Evolutionary conservation across 2,113 vertebrate species (phyloP).

Genomic region (Cichladusa arquata): DNA sequence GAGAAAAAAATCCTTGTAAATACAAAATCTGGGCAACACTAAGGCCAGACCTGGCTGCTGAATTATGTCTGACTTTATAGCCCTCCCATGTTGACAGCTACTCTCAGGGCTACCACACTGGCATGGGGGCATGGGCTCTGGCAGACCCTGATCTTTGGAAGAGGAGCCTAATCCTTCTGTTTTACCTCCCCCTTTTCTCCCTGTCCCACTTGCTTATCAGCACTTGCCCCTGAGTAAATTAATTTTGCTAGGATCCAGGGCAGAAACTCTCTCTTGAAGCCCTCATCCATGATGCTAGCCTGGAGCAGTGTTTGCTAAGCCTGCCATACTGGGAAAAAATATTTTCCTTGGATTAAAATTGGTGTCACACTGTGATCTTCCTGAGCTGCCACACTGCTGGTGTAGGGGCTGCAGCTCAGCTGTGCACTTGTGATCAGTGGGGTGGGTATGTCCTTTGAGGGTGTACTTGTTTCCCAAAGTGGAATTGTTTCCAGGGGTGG

Average conservation of each 20-base stretch:
- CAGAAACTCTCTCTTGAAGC: background rate
- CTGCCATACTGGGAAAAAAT: background rate
- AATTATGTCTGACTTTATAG: background rate
- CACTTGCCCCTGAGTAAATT: background rate
- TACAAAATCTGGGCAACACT: background rate
- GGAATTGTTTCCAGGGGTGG: background rate
- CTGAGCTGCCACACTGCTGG: background rate
- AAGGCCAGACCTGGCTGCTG: background rate
- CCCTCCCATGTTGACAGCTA: background rate
- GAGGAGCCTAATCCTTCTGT: background rate
- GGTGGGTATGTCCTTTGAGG: background rate
- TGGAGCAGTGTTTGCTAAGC: background rate
- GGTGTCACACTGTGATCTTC: background rate
- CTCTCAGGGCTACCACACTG: background rate
- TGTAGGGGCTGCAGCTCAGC: background rate
- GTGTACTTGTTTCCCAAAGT: background rate
- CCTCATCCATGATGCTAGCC: rapidly evolving
- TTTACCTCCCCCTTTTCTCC: background rate
- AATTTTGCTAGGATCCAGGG: background rate
- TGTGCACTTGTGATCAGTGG: background rate
- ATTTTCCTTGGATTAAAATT: background rate
- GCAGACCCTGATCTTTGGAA: constrained; percentile 10
- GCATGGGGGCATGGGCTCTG: background rate
- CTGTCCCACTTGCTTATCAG: background rate
- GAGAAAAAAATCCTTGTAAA: background rate